Conservation (phyloP, 2,888 invertebrate genomes). For the Harpagoxenus sublaevis region DNA sequence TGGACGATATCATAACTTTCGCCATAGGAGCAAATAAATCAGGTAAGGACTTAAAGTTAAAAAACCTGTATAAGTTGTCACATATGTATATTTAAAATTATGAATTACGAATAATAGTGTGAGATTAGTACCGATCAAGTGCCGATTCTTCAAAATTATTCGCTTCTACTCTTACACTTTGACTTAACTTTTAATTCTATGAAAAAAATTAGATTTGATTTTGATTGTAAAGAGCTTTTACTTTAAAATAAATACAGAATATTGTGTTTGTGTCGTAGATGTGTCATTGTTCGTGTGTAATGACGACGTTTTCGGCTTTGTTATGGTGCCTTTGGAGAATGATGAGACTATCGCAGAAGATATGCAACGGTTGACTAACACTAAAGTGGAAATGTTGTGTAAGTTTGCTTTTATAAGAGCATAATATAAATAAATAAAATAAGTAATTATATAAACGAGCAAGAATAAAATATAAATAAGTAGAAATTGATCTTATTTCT, state of each 20-base stretch:
- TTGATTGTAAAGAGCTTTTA: neutral
- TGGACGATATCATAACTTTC: conserved; percentile 97
- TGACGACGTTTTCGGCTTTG: conserved; percentile 93
- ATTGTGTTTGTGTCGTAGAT: conserved; percentile 80
- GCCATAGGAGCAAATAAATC: conserved; percentile 93
- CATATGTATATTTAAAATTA: neutral
- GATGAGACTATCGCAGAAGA: conserved; percentile 90
- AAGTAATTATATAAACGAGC: neutral
- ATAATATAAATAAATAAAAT: neutral
- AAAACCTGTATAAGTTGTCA: neutral
- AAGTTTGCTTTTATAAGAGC: conserved; percentile 81
- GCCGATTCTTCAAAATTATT: neutral
- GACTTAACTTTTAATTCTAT: neutral
- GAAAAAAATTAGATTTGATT: neutral
- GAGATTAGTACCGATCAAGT: neutral
- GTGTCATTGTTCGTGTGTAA: conserved; percentile 93
- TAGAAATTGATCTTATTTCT: conserved; percentile 77
- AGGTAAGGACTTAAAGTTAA: conserved; percentile 83
- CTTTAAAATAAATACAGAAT: neutral
- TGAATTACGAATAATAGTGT: neutral
- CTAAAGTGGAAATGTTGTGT: conserved; percentile 92
- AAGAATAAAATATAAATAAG: neutral
- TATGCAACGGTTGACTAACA: conserved; percentile 90
- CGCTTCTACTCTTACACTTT: neutral
- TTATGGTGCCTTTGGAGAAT: conserved; percentile 93